Percentiles rank a stretch among this genome's conserved stretches.
These are phyloP conservation scores for Phyllopteryx taeniolatus DNA, from an alignment of 2,113 vertebrate genomes.

Conservation along the genomic window DNA sequence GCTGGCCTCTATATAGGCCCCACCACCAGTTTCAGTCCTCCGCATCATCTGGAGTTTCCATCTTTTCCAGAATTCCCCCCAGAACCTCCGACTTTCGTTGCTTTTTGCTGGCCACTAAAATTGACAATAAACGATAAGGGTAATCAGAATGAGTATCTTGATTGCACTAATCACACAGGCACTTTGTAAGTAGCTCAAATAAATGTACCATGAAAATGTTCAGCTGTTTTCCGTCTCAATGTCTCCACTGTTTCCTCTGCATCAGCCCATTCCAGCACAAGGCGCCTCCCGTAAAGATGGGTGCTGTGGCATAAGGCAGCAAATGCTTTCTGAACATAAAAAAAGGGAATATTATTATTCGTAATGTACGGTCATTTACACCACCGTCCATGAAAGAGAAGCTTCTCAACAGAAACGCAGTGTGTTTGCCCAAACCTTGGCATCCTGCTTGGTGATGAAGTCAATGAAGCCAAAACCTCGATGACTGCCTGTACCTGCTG, in stretches of 20 bases:
- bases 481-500: slow-evolving; percentile 82
- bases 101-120: slow-evolving; percentile 78
- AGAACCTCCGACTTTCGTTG: slow-evolving; percentile 73
- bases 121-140: background rate
- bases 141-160: background rate
- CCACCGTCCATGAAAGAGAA: background rate
- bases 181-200: background rate
- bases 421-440: slow-evolving; percentile 80
- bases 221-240: slow-evolving; percentile 84
- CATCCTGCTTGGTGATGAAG: slow-evolving; percentile 94
- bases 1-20: background rate
- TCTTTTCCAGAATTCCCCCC: slow-evolving; percentile 83
- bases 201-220: slow-evolving; percentile 86
- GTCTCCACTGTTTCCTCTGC: slow-evolving; percentile 84
- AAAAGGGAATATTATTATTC: background rate
- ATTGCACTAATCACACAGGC: background rate
- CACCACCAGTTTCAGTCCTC: slow-evolving; percentile 35
- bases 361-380: background rate
- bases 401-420: background rate
- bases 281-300: slow-evolving; percentile 89
- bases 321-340: slow-evolving; percentile 83
- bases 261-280: slow-evolving; percentile 96
- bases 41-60: slow-evolving; percentile 75
- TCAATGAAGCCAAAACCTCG: slow-evolving; percentile 94
- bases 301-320: slow-evolving; percentile 93